Percentiles rank a stretch among this genome's conserved stretches.
Evolutionary conservation across 2,797 vertebrate genomes (phyloP).

Genomic region (Rallus crepitans): DNA sequence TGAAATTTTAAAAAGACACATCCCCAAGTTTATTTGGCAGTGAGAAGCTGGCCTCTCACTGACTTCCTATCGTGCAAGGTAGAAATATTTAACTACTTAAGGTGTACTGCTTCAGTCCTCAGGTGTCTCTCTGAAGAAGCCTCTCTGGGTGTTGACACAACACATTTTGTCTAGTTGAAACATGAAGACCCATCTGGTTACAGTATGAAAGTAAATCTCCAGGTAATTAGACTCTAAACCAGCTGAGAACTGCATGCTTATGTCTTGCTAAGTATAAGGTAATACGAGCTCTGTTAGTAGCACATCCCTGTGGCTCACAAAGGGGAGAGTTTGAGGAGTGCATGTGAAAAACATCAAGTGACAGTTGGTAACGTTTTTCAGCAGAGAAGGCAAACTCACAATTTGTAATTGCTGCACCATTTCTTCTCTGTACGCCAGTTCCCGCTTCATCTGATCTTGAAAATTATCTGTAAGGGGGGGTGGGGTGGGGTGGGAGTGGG

Average conservation of each 20-base stretch:
- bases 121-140: neutral
- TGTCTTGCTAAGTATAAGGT: neutral
- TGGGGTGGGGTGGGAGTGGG: no score
- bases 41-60: neutral
- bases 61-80: neutral
- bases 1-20: neutral
- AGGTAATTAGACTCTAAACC: slow-evolving; percentile 75
- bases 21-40: neutral
- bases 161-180: slow-evolving; percentile 55
- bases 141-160: slow-evolving; percentile 45
- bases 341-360: neutral
- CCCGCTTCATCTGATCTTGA: slow-evolving; percentile 98
- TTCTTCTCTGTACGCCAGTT: slow-evolving; percentile 96
- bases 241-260: slow-evolving; percentile 55
- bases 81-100: neutral
- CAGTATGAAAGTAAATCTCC: slow-evolving; percentile 74
- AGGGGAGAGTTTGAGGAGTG: neutral
- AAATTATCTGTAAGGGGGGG: slow-evolving; percentile 88
- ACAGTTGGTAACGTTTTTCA: neutral
- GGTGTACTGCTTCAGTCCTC: neutral
- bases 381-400: slow-evolving; percentile 79
- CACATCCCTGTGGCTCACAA: neutral
- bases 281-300: neutral
- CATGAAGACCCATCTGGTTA: slow-evolving; percentile 75
- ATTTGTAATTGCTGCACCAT: slow-evolving; percentile 99